phyloP scores from a whole-genome alignment of 2,113 vertebrate genomes.

The Arizona elegans region DNA sequence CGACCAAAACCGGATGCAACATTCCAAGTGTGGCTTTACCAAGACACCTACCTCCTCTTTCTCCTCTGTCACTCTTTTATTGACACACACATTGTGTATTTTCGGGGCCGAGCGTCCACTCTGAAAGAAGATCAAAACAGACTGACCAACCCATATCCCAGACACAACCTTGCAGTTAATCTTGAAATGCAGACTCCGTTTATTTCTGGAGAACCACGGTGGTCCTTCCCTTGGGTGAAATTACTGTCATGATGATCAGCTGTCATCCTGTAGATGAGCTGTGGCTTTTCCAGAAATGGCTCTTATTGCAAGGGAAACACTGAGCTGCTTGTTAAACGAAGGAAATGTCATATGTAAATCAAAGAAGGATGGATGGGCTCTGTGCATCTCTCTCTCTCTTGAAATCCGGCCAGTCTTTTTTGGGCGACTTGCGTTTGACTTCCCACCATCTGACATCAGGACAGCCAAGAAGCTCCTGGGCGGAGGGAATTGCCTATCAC shows the following conservation, averaged over 20 bases:
- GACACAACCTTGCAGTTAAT: conserved; percentile 5
- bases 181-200: conserved; percentile 10
- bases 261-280: conserved; percentile 14
- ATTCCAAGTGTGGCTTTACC: too few relatives aligned
- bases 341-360: conserved; percentile 55
- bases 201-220: neutral
- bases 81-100: neutral
- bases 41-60: too few relatives aligned
- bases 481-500: conserved; percentile 63
- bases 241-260: conserved; percentile 19
- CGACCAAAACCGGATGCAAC: too few relatives aligned
- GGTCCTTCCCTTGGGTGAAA: conserved; percentile 1
- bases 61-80: neutral
- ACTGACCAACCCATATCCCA: neutral
- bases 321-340: conserved; percentile 46
- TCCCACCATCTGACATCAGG: conserved; percentile 50
- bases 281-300: conserved; percentile 33
- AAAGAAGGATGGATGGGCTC: conserved; percentile 39
- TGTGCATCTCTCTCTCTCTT: conserved; percentile 33
- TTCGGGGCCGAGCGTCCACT: neutral
- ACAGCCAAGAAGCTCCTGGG: conserved; percentile 58
- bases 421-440: conserved; percentile 47
- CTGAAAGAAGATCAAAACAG: conserved; percentile 1
- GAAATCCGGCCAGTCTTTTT: conserved; percentile 44
- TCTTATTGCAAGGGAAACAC: conserved; percentile 37